phyloP scores from a whole-genome alignment of 2,797 vertebrate species.

The Acanthopagrus latus region DNA sequence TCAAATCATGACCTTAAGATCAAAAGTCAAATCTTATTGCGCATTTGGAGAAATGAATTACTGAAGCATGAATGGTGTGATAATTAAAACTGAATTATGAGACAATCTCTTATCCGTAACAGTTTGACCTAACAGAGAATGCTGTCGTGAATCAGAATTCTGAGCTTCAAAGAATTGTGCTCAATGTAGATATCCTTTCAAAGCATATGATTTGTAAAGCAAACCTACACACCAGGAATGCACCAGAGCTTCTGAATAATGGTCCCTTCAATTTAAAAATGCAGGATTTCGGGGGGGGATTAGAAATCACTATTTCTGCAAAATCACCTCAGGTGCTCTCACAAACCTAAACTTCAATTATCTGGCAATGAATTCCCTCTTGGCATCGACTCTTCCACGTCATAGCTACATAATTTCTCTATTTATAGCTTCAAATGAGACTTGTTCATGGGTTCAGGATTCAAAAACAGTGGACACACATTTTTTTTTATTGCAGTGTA shows the following conservation, averaged over 20 bases:
- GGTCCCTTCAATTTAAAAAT: conserved; percentile 5
- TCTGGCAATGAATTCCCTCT: conserved; percentile 6
- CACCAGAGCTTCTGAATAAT: neutral
- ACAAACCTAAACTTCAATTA: conserved; percentile 34
- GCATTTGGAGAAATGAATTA: conserved; percentile 26
- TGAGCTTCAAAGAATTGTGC: conserved; percentile 2
- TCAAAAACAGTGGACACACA: no score
- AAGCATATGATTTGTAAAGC: neutral
- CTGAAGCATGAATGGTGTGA: conserved; percentile 45
- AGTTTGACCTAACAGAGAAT: conserved; percentile 6
- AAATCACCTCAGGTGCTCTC: conserved; percentile 25
- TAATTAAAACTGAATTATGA: conserved; percentile 20
- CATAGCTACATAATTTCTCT: conserved; percentile 32
- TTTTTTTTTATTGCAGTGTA: neutral
- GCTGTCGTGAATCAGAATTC: neutral
- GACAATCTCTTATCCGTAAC: conserved; percentile 30
- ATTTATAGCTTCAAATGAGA: conserved; percentile 34
- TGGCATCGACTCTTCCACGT: conserved; percentile 12
- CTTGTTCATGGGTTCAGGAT: conserved; percentile 19
- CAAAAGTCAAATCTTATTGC: no score
- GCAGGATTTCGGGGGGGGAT: conserved; percentile 10
- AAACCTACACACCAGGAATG: neutral
- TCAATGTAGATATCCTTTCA: neutral
- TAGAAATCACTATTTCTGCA: conserved; percentile 10
- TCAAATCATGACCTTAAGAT: no score